Evolutionary conservation across 2,113 vertebrate species (phyloP), one percentile per base, ranked within the genome.

Genomic region (Clarias batrachus): DNA sequence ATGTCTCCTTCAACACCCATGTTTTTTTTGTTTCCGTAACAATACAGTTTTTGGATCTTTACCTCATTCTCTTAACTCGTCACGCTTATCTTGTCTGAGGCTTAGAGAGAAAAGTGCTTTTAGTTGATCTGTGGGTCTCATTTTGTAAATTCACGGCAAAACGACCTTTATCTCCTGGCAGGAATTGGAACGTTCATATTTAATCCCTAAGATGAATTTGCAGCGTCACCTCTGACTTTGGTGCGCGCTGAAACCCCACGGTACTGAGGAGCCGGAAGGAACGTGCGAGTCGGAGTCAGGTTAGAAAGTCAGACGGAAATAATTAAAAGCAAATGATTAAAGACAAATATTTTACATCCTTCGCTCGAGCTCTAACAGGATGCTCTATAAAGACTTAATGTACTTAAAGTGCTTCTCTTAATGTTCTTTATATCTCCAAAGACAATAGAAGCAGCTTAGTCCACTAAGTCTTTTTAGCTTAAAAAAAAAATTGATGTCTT

Each of bases 131-230:
- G 25, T 70, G 84, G 86, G 89, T 89, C 89, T 83, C 82, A 89
- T 87, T 89, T 89, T 78, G 73, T 0, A 33, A 41, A 85, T 73
- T 71, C 17, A 82, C 86, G 88, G 73, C 68, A 88, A 48, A 90
- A 86, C 82, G 1, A 89, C 86, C 90, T 83, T 87, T 81, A 86
- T 85, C 88, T 84, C 84, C 86, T 86, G 81, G 37, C 70, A 85
- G 76, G 77, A 88, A 84, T 88, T 91, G 87, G 71, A 77, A 91
- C 89, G 80, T 85, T 81, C 82, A 90, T 87, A 85, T 90, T 89
- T 89, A 87, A 90, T 90, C 79, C 60, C 41, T 74, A 78, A 84
- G 85, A 73, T 52, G 65, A 81, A 81, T 84, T 84, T 33, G 54
- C 13, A 5, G 11, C 80, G 83, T 68, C 33, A 79, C 62, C 65